Percentiles rank a stretch among this genome's conserved stretches.
phyloP scores from a whole-genome alignment of 2,113 vertebrate genomes.

The Psammodynastes pulverulentus region DNA sequence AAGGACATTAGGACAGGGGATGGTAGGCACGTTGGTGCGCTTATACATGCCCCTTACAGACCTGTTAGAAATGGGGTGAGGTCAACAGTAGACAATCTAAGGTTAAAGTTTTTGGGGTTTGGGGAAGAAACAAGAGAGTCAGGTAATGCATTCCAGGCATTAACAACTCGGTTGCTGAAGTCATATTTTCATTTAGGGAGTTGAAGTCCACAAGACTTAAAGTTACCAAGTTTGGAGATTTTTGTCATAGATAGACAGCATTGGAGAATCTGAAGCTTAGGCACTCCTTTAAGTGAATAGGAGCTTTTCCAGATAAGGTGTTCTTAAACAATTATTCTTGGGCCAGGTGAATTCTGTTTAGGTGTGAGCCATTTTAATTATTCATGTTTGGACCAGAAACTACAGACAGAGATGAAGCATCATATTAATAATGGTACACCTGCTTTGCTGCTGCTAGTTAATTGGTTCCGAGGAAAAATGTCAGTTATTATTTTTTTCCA shows the following conservation, averaged over 20 bases:
- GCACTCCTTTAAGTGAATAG: not conserved
- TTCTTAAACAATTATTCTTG: not conserved
- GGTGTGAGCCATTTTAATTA: not conserved
- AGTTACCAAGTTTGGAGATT: no score
- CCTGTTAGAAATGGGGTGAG: no score
- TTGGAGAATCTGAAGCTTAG: not conserved
- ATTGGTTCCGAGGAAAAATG: not conserved
- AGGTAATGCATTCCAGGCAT: no score
- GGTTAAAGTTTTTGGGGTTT: no score
- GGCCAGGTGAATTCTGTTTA: not conserved
- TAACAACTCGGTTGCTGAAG: no score
- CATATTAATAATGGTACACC: not conserved
- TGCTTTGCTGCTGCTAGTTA: not conserved
- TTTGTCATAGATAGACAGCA: not conserved
- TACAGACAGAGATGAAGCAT: not conserved
- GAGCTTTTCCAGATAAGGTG: not conserved
- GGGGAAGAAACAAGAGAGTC: no score
- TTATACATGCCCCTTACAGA: no score
- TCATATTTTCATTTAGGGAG: no score
- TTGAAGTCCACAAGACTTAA: no score
- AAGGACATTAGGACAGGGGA: no score
- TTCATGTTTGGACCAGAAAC: not conserved
- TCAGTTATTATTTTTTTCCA: not conserved
- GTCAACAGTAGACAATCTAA: no score
- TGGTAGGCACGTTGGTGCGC: no score